Base-by-base conservation (phyloP, 2,113 vertebrate species). In the Pedetes capensis region DNA sequence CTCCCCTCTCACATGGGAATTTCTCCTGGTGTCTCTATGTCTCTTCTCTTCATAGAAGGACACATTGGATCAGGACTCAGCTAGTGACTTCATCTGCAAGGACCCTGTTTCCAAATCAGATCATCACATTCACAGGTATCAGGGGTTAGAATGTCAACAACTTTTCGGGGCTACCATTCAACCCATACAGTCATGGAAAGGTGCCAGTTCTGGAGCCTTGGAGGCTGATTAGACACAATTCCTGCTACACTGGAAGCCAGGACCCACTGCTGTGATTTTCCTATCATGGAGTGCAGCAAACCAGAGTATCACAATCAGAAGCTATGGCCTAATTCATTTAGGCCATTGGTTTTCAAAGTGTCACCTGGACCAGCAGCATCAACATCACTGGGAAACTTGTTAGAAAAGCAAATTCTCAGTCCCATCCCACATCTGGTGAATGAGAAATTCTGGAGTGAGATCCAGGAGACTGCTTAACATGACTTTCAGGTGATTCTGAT, bases 51-150 rank as follows among this genome's bases (percentile, higher is more conserved):
- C 78, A 79, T 63, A 32, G 18, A 20, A 78, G 34, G 18, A 71
- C 71, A 74, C 29, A 11, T 13, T 79, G 63, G 63, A 68, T 74
- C 51, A 79, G 71, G 29, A 27, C 55, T 42, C 27, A n/a, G 34
- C 53, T 72, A 57, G 72, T 86, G 29, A 94, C 81, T 32, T 86
- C 68, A 72, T 82, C 39, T 90, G 27, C 42, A 63, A 87, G 91
- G 69, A 14, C 63, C 71, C 32, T 68, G 6, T 61, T 90, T 83
- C n/a, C 32, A 90, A 87, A 71, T 91, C 76, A 78, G 49, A 53
- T 66, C 51, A 53, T 66, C 51, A 53, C 23, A 89, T 57, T 89
- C 57, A 32, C 49, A 75, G 34, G 20, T 27, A 9, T 44, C 27
- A 37, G 63, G 32, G 20, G 6, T 88, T 80, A 84, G 59, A 34